A percentile compares a stretch with the other conserved stretches of the same genome.
These are phyloP conservation scores for Ephestia elutella DNA, from an alignment of 1,140 invertebrate genomes.

Conservation along the genomic window DNA sequence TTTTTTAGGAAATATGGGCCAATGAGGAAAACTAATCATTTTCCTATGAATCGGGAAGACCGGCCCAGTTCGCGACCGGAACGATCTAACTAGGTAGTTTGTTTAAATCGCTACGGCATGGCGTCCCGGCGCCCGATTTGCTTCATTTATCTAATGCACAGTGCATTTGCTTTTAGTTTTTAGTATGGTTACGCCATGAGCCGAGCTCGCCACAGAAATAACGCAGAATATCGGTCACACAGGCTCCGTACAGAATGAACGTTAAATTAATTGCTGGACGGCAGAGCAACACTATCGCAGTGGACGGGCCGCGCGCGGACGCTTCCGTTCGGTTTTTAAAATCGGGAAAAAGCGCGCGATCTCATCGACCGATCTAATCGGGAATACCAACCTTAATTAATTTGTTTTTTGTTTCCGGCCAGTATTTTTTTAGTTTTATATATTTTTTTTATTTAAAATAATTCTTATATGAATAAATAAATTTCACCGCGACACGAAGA, in stretches of 20 bases:
- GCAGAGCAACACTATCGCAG: conserved; percentile 57
- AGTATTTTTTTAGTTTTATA: conserved; percentile 25
- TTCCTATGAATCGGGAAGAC: too few relatives aligned
- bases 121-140: conserved; percentile 35
- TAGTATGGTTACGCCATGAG: conserved; percentile 65
- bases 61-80: not conserved
- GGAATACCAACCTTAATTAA: conserved; percentile 26
- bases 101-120: conserved; percentile 18
- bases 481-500: not conserved
- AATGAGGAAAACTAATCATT: too few relatives aligned
- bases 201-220: conserved; percentile 60
- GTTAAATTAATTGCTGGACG: conserved; percentile 61
- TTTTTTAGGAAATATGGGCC: too few relatives aligned
- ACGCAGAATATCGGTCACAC: conserved; percentile 70
- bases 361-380: conserved; percentile 27
- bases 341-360: conserved; percentile 24
- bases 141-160: conserved; percentile 67
- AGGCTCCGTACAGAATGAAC: conserved; percentile 54
- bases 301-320: conserved; percentile 59
- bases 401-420: conserved; percentile 20
- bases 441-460: conserved; percentile 8
- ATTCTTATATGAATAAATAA: not conserved
- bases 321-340: conserved; percentile 43
- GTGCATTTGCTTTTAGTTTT: conserved; percentile 69
- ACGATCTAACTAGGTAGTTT: conserved; percentile 12